These are phyloP conservation scores for Halcyon smyrnensis DNA, from an alignment of 2,797 vertebrate species.

Conservation along the genomic window DNA sequence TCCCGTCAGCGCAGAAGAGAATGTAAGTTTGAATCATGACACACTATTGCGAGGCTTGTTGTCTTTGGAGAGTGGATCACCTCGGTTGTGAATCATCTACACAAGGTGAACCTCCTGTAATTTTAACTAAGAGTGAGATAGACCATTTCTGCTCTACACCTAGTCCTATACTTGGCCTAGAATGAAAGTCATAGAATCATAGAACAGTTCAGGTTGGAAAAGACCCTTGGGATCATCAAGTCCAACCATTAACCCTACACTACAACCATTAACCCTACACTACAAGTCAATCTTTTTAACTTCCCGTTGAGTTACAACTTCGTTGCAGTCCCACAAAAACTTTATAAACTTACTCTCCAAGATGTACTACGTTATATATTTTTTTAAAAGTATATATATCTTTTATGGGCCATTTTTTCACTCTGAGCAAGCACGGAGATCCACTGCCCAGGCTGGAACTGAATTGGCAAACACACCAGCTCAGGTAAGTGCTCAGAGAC, in stretches of 20 bases:
- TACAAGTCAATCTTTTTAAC: background rate
- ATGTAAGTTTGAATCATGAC: background rate
- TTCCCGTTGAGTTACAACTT: background rate
- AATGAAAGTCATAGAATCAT: too few relatives aligned
- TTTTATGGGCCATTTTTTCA: background rate
- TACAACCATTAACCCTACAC: too few relatives aligned
- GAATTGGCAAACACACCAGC: background rate
- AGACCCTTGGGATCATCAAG: too few relatives aligned
- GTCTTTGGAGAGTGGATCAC: background rate
- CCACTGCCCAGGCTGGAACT: background rate
- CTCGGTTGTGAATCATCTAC: background rate
- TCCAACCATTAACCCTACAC: too few relatives aligned
- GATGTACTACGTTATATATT: background rate
- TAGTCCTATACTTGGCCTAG: background rate
- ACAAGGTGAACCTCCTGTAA: background rate
- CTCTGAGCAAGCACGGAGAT: background rate
- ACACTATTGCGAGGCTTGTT: background rate
- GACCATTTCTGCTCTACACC: background rate
- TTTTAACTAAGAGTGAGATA: background rate
- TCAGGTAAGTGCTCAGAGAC: background rate
- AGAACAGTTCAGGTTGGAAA: too few relatives aligned
- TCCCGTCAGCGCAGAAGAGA: background rate
- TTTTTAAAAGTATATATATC: background rate
- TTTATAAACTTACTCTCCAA: background rate
- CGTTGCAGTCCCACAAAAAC: background rate